These are phyloP conservation scores for Hemibagrus wyckioides DNA, from an alignment of 2,113 vertebrate genomes.

Conservation along the genomic window DNA sequence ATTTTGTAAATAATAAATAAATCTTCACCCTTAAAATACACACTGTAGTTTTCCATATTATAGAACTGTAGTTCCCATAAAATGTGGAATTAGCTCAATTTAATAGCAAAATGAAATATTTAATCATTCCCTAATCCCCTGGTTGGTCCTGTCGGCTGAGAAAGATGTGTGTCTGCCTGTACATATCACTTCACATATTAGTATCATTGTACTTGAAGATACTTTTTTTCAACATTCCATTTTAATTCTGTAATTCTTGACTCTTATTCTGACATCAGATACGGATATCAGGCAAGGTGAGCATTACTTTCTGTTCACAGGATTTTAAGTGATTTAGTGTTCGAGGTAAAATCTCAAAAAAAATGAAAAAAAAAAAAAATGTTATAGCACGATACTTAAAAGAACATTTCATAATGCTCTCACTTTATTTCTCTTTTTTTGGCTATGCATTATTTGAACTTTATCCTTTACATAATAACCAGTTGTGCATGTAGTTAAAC, in stretches of 20 bases:
- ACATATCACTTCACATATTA: not conserved
- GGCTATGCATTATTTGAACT: not conserved
- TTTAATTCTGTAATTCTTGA: not conserved
- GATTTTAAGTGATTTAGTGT: not conserved
- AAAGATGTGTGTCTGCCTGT: not conserved
- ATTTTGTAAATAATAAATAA: not conserved
- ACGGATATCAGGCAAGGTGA: constrained; percentile 64
- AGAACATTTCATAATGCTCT: not conserved
- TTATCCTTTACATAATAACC: not conserved
- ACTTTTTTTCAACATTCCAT: not conserved
- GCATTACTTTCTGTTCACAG: constrained; percentile 17
- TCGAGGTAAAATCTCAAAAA: not conserved
- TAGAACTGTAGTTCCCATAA: not conserved
- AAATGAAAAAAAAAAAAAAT: not conserved
- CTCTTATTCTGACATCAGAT: constrained; percentile 47
- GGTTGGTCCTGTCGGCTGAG: not conserved
- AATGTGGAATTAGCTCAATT: not conserved
- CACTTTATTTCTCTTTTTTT: not conserved
- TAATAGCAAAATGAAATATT: not conserved
- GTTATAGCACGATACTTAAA: not conserved
- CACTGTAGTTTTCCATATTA: not conserved
- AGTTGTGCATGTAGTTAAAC: not conserved
- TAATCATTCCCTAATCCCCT: not conserved
- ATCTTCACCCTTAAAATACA: not conserved
- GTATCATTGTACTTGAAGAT: not conserved